Conservation (phyloP, 2,113 vertebrate species). For the Protobothrops mucrosquamatus region DNA sequence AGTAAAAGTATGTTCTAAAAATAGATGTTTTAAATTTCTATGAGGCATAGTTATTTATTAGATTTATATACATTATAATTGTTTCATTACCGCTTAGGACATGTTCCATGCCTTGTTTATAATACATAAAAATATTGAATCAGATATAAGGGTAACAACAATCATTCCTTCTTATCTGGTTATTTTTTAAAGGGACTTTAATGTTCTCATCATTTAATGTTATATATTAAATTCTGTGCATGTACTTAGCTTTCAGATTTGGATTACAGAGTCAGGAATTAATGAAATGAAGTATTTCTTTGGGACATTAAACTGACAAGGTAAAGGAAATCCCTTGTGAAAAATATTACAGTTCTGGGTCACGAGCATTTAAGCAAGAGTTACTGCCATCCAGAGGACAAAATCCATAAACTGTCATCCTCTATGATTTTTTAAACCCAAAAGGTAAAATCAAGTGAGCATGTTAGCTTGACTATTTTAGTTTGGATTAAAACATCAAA, state of each 20-base stretch:
- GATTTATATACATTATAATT: constrained; percentile 19
- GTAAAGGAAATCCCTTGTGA: constrained; percentile 60
- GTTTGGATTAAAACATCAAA: constrained; percentile 44
- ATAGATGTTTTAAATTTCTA: constrained; percentile 19
- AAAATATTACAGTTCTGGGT: constrained; percentile 48
- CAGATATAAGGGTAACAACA: constrained; percentile 42
- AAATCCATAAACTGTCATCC: constrained; percentile 50
- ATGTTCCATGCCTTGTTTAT: constrained; percentile 47
- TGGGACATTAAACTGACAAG: constrained; percentile 61
- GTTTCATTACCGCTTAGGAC: constrained; percentile 39
- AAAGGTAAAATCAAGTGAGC: constrained; percentile 47
- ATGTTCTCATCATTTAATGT: constrained; percentile 40
- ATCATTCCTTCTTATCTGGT: constrained; percentile 34
- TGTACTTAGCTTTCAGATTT: constrained; percentile 45
- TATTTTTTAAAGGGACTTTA: constrained; percentile 28
- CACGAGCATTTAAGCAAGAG: constrained; percentile 60
- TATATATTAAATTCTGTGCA: constrained; percentile 48
- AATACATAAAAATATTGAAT: constrained; percentile 31
- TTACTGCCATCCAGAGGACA: constrained; percentile 77
- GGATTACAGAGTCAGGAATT: constrained; percentile 34
- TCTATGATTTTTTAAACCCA: constrained; percentile 39
- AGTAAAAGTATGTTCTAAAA: constrained; percentile 47
- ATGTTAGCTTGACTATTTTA: constrained; percentile 12
- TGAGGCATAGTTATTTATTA: constrained; percentile 5
- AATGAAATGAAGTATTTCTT: constrained; percentile 61